Evolutionary conservation across 1,140 invertebrate genomes (phyloP).

Genomic region (Hetaerina americana): DNA sequence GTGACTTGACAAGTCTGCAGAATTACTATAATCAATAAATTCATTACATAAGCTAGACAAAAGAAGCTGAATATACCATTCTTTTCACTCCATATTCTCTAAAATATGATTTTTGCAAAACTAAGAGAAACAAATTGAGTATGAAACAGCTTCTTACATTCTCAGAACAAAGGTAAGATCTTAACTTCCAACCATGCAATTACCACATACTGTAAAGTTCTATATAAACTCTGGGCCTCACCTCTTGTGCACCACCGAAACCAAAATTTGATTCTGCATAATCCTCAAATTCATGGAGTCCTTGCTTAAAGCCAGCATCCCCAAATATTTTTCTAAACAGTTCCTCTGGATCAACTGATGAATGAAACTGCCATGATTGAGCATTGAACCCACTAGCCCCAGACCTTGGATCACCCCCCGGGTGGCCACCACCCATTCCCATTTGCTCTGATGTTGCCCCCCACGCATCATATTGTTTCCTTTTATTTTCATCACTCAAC

Average conservation of each 20-base stretch:
- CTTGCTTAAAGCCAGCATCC: constrained; percentile 51
- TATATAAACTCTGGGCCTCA: constrained; percentile 28
- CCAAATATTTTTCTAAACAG: constrained; percentile 86
- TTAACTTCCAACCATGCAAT: no score
- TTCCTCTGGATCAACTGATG: constrained; percentile 88
- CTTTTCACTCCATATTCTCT: no score
- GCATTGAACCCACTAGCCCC: constrained; percentile 28
- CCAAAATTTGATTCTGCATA: constrained; percentile 78
- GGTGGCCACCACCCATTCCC: constrained; percentile 44
- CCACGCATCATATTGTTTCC: constrained; percentile 87
- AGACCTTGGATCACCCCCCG: constrained; percentile 22
- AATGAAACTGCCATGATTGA: constrained; percentile 69
- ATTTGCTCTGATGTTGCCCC: constrained; percentile 78
- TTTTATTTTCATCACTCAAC: constrained; percentile 80
- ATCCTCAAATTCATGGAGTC: constrained; percentile 52
- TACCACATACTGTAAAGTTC: no score
- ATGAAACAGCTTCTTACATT: constrained; percentile 3
- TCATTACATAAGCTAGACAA: no score
- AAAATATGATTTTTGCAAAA: no score
- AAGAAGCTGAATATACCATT: no score
- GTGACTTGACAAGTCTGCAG: no score
- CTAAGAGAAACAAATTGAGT: constrained; percentile 9
- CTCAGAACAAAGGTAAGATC: no score
- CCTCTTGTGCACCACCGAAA: constrained; percentile 82
- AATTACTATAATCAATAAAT: no score